Conservation (phyloP, 2,888 invertebrate species). For the Gonocerus acuteangulatus region DNA sequence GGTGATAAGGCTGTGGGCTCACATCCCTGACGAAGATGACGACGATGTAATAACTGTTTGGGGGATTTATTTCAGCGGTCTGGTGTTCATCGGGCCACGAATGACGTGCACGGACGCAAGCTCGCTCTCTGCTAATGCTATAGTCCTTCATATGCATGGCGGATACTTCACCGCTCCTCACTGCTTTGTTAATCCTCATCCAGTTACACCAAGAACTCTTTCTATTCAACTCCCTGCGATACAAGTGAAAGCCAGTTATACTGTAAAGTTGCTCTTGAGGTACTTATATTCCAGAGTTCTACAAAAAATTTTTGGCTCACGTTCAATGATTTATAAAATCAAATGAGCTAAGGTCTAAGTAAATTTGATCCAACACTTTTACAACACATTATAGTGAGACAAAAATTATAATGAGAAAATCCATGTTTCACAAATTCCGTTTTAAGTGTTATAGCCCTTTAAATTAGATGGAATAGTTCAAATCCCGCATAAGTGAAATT, state of each 20-base stretch:
- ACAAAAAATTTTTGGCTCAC: too few species aligned
- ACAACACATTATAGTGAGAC: too few species aligned
- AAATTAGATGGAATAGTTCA: too few species aligned
- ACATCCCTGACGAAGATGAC: slow-evolving; percentile 35
- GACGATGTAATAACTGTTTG: slow-evolving; percentile 54
- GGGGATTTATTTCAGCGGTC: slow-evolving; percentile 77
- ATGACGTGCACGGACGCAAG: slow-evolving; percentile 57
- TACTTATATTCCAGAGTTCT: slow-evolving; percentile 29
- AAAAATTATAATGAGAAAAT: too few species aligned
- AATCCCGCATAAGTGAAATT: too few species aligned
- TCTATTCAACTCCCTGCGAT: slow-evolving; percentile 50
- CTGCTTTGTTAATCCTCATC: slow-evolving; percentile 41
- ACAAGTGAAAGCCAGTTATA: slow-evolving; percentile 66
- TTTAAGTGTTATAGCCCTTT: too few species aligned
- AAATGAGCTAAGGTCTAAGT: too few species aligned
- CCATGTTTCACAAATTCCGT: too few species aligned
- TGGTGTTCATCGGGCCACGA: slow-evolving; percentile 66
- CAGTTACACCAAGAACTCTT: slow-evolving; percentile 44
- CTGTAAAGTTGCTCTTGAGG: slow-evolving; percentile 60
- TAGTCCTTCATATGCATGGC: slow-evolving; percentile 81
- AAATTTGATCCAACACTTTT: too few species aligned
- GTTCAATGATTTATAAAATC: too few species aligned
- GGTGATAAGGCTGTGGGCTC: slow-evolving; percentile 48
- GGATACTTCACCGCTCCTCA: slow-evolving; percentile 67
- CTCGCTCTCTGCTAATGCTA: slow-evolving; percentile 60